phyloP scores from a whole-genome alignment of 2,888 invertebrate genomes.

The Watsonalla binaria region DNA sequence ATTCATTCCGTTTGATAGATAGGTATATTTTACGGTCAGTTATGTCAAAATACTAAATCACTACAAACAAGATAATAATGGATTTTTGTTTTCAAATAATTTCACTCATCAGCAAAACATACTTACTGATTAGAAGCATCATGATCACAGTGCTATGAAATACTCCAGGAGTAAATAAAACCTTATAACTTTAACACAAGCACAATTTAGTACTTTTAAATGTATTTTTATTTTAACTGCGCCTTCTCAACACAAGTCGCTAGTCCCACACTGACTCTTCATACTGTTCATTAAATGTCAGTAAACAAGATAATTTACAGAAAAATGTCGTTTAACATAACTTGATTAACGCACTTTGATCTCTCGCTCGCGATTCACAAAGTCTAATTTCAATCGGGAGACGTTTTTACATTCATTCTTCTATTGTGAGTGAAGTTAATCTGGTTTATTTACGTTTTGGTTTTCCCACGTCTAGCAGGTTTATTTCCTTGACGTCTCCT shows the following conservation, averaged over 20 bases:
- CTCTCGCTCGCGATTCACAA: background rate
- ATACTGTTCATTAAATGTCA: constrained; percentile 18
- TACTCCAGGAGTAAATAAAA: background rate
- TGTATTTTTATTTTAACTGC: too few relatives aligned
- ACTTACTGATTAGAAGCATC: constrained; percentile 1
- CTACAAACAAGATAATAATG: too few relatives aligned
- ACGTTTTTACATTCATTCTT: background rate
- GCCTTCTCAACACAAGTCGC: background rate
- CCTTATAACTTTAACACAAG: background rate
- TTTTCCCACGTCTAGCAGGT: constrained; percentile 18
- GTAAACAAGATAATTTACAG: constrained; percentile 32
- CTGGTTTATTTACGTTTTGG: constrained; percentile 14
- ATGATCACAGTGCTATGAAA: background rate
- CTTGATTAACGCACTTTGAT: constrained; percentile 1
- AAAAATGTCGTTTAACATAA: constrained; percentile 2
- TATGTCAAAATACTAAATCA: too few relatives aligned
- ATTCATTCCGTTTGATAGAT: too few relatives aligned
- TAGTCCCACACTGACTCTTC: background rate
- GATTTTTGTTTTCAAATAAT: background rate
- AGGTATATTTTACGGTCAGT: too few relatives aligned
- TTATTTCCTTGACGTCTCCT: constrained; percentile 17
- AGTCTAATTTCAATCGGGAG: background rate
- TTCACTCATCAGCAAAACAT: background rate
- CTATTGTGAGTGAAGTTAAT: background rate
- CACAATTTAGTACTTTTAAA: background rate